A percentile compares a stretch with the other conserved stretches of the same genome.
phyloP scores from a whole-genome alignment of 2,888 invertebrate genomes.

The Pseudeuparius sepicola region DNA sequence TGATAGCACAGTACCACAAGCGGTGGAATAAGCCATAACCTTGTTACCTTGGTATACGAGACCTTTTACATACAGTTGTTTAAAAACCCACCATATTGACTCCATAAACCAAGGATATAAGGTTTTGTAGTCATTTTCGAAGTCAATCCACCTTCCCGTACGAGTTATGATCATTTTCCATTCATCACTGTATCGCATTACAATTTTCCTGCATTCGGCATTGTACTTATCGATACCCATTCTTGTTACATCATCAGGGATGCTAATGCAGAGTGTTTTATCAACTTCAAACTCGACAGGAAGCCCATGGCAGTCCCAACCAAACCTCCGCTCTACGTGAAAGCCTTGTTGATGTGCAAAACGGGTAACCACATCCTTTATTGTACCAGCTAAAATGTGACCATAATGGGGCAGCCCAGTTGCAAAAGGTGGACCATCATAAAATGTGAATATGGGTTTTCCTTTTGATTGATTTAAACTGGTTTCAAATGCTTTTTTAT shows the following conservation, averaged over 20 bases:
- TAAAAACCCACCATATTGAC: slow-evolving; percentile 94
- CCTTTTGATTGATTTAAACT: slow-evolving; percentile 85
- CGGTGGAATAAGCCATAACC: slow-evolving; percentile 96
- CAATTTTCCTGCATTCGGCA: slow-evolving; percentile 91
- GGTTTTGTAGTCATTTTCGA: slow-evolving; percentile 93
- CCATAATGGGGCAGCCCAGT: slow-evolving; percentile 99
- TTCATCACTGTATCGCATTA: slow-evolving; percentile 87
- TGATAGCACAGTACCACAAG: slow-evolving; percentile 85
- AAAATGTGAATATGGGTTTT: slow-evolving; percentile 87
- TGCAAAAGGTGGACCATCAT: slow-evolving; percentile 99
- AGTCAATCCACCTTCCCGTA: slow-evolving; percentile 97
- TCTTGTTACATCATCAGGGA: slow-evolving; percentile 91
- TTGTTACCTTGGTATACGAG: slow-evolving; percentile 89
- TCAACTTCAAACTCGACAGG: slow-evolving; percentile 95
- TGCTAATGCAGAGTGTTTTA: slow-evolving; percentile 79
- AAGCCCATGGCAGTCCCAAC: slow-evolving; percentile 98
- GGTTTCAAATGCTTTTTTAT: slow-evolving; percentile 79
- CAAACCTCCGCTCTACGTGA: slow-evolving; percentile 88
- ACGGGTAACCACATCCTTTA: slow-evolving; percentile 95
- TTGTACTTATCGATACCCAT: slow-evolving; percentile 97
- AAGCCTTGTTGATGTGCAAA: slow-evolving; percentile 93
- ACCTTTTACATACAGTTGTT: slow-evolving; percentile 80
- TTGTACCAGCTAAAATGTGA: slow-evolving; percentile 94
- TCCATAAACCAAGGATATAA: slow-evolving; percentile 95
- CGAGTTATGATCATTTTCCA: slow-evolving; percentile 84